These are phyloP conservation scores for Prochilodus magdalenae DNA, from an alignment of 2,113 vertebrate species.

Conservation along the genomic window DNA sequence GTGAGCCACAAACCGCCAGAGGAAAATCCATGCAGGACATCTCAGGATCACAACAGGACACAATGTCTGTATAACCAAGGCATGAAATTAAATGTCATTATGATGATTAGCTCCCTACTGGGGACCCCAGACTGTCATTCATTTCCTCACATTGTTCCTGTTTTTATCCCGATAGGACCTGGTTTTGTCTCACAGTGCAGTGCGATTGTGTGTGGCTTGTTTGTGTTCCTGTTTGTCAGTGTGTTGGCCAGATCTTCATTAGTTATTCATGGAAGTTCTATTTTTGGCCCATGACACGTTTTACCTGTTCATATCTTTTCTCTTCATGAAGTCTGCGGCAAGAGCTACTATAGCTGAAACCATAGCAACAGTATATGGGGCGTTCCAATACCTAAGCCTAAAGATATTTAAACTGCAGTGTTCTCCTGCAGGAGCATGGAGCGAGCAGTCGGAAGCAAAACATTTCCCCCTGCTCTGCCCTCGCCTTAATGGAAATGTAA, in stretches of 20 bases:
- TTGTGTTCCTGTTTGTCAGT: conserved; percentile 25
- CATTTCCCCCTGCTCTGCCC: conserved; percentile 10
- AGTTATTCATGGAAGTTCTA: conserved; percentile 59
- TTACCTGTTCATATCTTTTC: neutral
- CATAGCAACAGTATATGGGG: conserved; percentile 53
- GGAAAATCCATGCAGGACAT: conserved; percentile 26
- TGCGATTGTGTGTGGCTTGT: neutral
- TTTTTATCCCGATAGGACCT: neutral
- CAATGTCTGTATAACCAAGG: neutral
- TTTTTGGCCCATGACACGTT: conserved; percentile 34
- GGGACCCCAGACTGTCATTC: neutral
- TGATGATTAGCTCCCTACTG: neutral
- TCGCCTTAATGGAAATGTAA: conserved; percentile 35
- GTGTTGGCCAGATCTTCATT: conserved; percentile 39
- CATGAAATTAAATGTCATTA: conserved; percentile 9
- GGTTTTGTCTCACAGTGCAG: neutral
- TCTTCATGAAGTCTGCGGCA: conserved; percentile 40
- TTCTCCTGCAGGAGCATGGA: conserved; percentile 26
- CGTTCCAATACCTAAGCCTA: conserved; percentile 60
- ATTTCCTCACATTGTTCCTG: neutral
- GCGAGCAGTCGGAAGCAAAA: conserved; percentile 24
- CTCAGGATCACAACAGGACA: conserved; percentile 9
- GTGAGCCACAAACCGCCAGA: conserved; percentile 14
- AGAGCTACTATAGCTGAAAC: conserved; percentile 58
- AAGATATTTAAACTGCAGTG: conserved; percentile 53